These are phyloP conservation scores for Euglossa dilemma DNA, from an alignment of 1,140 invertebrate species.

Conservation along the genomic window DNA sequence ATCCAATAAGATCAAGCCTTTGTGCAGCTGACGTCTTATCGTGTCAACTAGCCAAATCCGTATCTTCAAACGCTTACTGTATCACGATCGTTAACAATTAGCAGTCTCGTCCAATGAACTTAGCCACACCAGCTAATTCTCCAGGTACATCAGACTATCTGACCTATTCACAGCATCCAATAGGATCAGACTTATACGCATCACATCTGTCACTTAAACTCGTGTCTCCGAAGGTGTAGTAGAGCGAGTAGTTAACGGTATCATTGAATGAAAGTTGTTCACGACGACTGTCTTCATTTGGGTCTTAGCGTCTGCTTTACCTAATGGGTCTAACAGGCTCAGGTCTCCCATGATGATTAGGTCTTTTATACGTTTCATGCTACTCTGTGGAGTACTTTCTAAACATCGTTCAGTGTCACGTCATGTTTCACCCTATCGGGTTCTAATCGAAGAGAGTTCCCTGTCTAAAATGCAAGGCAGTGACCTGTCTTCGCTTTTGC, in stretches of 20 bases:
- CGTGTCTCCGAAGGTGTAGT: not conserved
- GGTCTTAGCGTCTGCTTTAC: too few species aligned
- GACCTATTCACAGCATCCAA: too few species aligned
- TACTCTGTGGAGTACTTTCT: not conserved
- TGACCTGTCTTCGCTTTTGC: not conserved
- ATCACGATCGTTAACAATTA: not conserved
- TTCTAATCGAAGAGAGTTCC: not conserved
- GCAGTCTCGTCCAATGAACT: too few species aligned
- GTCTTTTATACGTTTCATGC: not conserved
- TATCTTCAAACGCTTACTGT: not conserved
- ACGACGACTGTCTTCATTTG: too few species aligned
- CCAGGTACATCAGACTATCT: too few species aligned
- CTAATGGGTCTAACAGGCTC: too few species aligned
- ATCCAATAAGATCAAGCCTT: too few species aligned
- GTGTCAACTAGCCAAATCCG: not conserved
- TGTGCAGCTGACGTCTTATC: too few species aligned
- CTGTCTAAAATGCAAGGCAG: not conserved
- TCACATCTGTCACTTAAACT: not conserved
- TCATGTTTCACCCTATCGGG: not conserved
- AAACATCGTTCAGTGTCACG: not conserved
- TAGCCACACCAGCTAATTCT: too few species aligned
- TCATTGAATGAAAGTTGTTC: too few species aligned
- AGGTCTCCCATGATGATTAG: too few species aligned
- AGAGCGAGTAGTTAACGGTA: not conserved
- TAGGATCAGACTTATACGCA: too few species aligned